These are phyloP conservation scores for Drosophila niveifrons DNA, from an alignment of 2,888 invertebrate genomes.

Conservation along the genomic window DNA sequence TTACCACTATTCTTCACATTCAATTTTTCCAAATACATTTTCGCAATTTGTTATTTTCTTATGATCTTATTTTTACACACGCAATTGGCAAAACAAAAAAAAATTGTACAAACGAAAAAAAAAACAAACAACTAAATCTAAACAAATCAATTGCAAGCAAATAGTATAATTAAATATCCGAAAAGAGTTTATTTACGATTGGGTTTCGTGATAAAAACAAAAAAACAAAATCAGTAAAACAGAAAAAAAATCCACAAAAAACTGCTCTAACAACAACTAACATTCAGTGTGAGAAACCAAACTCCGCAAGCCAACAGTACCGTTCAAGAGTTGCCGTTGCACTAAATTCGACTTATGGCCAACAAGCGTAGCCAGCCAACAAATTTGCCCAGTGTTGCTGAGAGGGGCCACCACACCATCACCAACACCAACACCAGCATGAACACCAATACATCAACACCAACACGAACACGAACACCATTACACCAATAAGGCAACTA, in stretches of 20 bases:
- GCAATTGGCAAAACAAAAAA: constrained; percentile 39
- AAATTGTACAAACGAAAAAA: constrained; percentile 21
- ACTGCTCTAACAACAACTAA: constrained; percentile 22
- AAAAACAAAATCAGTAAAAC: no score
- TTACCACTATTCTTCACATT: constrained; percentile 39
- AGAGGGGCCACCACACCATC: constrained; percentile 6
- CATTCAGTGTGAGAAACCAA: constrained; percentile 30
- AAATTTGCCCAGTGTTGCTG: constrained; percentile 25
- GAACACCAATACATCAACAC: not conserved
- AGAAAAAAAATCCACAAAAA: no score
- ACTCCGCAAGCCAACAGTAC: constrained; percentile 83
- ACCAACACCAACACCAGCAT: not conserved
- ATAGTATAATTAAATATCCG: constrained; percentile 11
- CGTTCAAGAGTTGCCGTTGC: constrained; percentile 85
- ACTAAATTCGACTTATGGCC: constrained; percentile 82
- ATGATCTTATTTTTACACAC: constrained; percentile 37
- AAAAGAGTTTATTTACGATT: constrained; percentile 15
- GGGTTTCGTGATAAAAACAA: not conserved
- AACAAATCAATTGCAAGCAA: constrained; percentile 6
- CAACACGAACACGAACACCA: not conserved
- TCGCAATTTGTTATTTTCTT: constrained; percentile 28
- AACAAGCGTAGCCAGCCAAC: constrained; percentile 65
- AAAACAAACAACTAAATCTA: constrained; percentile 33
- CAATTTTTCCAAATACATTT: constrained; percentile 42
- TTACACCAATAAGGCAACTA: constrained; percentile 43